Percentiles rank a stretch among this genome's conserved stretches.
Conservation (phyloP, 2,888 invertebrate genomes). For the Cheilosia vernalis region DNA sequence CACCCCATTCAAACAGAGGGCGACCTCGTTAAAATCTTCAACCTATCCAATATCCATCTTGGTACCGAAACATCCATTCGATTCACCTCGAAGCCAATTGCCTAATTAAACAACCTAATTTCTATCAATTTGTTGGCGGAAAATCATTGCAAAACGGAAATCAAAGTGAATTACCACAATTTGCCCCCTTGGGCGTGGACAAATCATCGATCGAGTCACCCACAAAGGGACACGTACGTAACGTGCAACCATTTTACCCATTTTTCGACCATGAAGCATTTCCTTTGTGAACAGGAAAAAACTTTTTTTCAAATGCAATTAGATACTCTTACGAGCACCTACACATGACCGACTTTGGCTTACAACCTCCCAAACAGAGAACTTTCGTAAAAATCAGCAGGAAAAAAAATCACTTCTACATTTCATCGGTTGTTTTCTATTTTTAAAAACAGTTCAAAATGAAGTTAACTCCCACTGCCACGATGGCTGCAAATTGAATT, state of each 20-base stretch:
- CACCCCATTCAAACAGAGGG: too few species aligned
- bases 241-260: constrained; percentile 39
- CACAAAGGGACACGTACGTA: constrained; percentile 43
- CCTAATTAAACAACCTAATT: constrained; percentile 67
- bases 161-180: constrained; percentile 67
- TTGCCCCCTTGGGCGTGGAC: constrained; percentile 21
- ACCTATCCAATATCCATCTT: background rate
- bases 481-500: constrained; percentile 67
- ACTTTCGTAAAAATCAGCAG: constrained; percentile 33
- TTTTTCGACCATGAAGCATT: constrained; percentile 64
- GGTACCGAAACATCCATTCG: constrained; percentile 20
- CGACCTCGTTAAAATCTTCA: too few species aligned
- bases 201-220: constrained; percentile 43
- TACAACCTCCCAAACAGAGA: background rate
- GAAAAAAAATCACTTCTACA: constrained; percentile 34
- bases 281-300: constrained; percentile 41
- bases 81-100: constrained; percentile 51
- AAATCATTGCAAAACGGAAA: constrained; percentile 69
- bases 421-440: background rate
- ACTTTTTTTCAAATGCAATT: constrained; percentile 70
- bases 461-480: constrained; percentile 53
- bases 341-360: background rate
- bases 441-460: constrained; percentile 50
- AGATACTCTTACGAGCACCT: constrained; percentile 36
- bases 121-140: constrained; percentile 64